Conservation (phyloP, 92 coral and sea anemone genomes). For the Muricea muricata region DNA sequence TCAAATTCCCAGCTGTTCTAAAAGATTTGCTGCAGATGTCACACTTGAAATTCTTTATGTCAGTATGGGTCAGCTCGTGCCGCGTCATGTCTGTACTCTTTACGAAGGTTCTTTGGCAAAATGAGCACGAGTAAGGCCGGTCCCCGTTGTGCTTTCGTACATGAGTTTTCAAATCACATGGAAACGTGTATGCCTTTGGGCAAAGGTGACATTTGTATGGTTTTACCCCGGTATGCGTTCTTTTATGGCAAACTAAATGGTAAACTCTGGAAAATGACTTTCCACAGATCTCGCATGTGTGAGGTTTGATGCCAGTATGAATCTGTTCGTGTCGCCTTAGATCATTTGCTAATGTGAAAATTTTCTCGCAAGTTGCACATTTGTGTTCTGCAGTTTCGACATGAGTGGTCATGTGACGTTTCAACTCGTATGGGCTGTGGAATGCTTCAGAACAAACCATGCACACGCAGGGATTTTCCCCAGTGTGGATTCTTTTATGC, state of each 20-base stretch:
- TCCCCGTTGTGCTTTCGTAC: not conserved
- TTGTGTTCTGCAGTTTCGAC: not conserved
- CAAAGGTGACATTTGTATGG: not conserved
- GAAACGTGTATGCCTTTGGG: not conserved
- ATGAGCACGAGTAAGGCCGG: not conserved
- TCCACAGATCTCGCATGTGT: not conserved
- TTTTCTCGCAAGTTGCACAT: not conserved
- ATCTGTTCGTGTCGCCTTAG: not conserved
- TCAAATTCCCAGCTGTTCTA: not conserved
- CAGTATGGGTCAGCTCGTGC: not conserved
- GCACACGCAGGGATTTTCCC: not conserved
- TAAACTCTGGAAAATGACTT: not conserved
- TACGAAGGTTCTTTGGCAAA: not conserved
- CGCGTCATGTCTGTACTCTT: not conserved
- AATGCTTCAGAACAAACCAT: not conserved
- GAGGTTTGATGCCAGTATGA: not conserved
- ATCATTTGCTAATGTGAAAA: not conserved
- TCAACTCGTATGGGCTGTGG: not conserved
- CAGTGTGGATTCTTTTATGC: not conserved
- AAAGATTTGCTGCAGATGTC: slow-evolving; percentile 20
- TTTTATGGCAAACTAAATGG: not conserved
- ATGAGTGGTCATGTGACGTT: not conserved
- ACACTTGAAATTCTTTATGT: not conserved
- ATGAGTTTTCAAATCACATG: not conserved
- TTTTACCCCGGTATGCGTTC: not conserved